Evolutionary conservation across 2,113 vertebrate genomes (phyloP).

Genomic region (Pelecanoides urinatrix): DNA sequence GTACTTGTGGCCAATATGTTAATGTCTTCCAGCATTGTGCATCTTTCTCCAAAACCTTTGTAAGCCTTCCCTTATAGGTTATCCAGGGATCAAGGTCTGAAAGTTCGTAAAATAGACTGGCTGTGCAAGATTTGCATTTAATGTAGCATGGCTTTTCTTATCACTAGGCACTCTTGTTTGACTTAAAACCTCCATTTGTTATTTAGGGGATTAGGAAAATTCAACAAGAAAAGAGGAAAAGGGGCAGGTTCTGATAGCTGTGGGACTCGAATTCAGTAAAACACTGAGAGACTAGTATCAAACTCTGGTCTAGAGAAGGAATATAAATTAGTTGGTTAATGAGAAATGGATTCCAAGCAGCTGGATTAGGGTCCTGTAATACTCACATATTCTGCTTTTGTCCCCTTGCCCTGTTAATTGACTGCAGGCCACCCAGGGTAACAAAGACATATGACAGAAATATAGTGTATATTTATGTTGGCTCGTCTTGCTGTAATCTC

Average conservation of each 20-base stretch:
- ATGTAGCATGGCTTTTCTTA: neutral
- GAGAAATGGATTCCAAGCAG: neutral
- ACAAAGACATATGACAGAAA: constrained; percentile 35
- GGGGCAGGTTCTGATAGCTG: neutral
- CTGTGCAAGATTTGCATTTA: neutral
- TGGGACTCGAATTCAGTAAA: neutral
- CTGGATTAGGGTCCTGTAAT: neutral
- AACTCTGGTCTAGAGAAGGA: neutral
- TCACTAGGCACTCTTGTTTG: neutral
- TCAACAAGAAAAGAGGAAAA: neutral
- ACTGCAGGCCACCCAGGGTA: constrained; percentile 46
- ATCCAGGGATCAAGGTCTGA: constrained; percentile 37
- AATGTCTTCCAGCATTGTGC: constrained; percentile 28
- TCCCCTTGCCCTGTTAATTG: neutral
- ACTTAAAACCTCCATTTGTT: neutral
- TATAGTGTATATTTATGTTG: constrained; percentile 31
- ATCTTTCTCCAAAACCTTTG: neutral
- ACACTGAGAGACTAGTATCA: neutral
- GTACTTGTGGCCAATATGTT: neutral
- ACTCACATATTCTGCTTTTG: neutral
- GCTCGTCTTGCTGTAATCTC: constrained; percentile 15
- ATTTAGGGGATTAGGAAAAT: neutral
- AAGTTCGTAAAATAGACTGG: neutral
- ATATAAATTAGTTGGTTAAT: neutral
- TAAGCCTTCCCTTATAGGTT: constrained; percentile 8